Evolutionary conservation across 2,113 vertebrate genomes (phyloP), one percentile per base, ranked within the genome.

Genomic region (Copsychus sechellarum): DNA sequence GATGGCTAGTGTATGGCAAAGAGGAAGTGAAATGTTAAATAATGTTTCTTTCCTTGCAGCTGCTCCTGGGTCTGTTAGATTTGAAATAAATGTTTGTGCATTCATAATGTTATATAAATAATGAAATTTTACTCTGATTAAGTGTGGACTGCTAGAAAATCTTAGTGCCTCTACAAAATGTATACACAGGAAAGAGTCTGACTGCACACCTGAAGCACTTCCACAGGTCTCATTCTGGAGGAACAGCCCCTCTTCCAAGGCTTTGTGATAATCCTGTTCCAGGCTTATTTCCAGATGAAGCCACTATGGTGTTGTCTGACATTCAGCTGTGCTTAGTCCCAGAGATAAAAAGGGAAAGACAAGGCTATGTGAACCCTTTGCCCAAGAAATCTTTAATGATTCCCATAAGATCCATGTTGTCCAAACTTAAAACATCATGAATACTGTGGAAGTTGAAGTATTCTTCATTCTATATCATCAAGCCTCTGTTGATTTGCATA

Each of bases 351-450:
- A 61, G 4, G 47, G 47, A 81, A 80, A 50, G 28, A 26, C 40
- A 84, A 74, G 26, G 22, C 11, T 2, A 0, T 9, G 28, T 51
- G 51, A 81, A 64, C 11, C 0, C 0, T 70, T 81, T 51, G 38
- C 25, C 53, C n/a, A 28, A 45, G 24, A 88, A 93, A 76, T 42
- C 38, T 89, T 82, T 24, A 24, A 42, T 47, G 13, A 64, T 78
- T 93, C 34, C 47, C 51, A 5, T 19, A 73, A 66, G 45, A 58
- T 84, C n/a, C 0, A 0, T 8, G 28, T 62, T 88, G 38, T 86
- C 66, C 26, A 40, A n/a, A 12, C 20, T 54, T 31, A 54, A 87
- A 77, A 43, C 7, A 36, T 47, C 21, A 54, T 12, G 29, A 62
- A 86, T 60, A 79, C 81, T 31, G 71, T 48, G 33, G 57, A 93